These are phyloP conservation scores for Heliconius eleuchia DNA, from an alignment of 1,140 invertebrate species.

Conservation along the genomic window DNA sequence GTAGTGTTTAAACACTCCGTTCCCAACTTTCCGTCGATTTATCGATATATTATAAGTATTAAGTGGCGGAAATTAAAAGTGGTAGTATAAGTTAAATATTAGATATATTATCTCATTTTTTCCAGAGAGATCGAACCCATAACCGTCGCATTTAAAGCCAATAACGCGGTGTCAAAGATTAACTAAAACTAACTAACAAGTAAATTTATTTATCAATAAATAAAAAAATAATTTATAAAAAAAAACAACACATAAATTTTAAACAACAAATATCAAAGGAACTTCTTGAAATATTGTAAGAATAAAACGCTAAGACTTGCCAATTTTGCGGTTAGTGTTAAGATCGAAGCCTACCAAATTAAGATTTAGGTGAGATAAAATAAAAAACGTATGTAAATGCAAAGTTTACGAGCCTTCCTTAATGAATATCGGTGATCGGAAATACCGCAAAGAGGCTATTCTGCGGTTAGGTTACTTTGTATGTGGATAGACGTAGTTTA, in stretches of 20 bases:
- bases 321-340: constrained; percentile 52
- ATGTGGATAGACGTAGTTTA: constrained; percentile 33
- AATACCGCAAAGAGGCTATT: constrained; percentile 62
- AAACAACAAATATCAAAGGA: background rate
- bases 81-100: too few species aligned
- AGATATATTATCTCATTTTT: too few species aligned
- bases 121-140: too few species aligned
- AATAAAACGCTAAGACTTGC: constrained; percentile 16
- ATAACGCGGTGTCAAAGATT: too few species aligned
- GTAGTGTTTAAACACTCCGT: too few species aligned
- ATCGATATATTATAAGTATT: too few species aligned
- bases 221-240: background rate
- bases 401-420: constrained; percentile 53
- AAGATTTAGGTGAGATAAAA: constrained; percentile 60
- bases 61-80: too few species aligned
- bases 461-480: constrained; percentile 32
- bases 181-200: too few species aligned
- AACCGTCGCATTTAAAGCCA: too few species aligned
- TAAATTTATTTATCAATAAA: background rate
- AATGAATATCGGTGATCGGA: constrained; percentile 70
- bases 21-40: too few species aligned
- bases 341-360: constrained; percentile 65
- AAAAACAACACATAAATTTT: background rate
- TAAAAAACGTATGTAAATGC: constrained; percentile 64
- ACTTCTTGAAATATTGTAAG: background rate